Conservation (phyloP, 2,113 vertebrate genomes). For the Trematocara variabile region DNA sequence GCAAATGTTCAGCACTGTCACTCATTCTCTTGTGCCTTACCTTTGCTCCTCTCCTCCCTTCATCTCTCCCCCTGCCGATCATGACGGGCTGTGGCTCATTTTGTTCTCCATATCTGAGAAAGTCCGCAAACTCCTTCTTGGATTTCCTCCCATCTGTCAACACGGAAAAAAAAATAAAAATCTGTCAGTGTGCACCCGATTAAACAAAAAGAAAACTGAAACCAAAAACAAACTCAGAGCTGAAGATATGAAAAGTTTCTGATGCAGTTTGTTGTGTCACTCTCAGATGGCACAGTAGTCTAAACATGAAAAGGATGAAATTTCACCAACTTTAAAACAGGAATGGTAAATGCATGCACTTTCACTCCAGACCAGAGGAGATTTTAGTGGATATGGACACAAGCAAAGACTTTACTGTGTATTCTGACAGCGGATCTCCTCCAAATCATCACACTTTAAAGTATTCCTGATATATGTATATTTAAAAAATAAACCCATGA, state of each 20-base stretch:
- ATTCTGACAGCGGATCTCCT: background rate
- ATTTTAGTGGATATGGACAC: background rate
- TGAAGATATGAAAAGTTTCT: background rate
- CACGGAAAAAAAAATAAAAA: background rate
- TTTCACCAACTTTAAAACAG: background rate
- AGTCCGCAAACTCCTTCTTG: background rate
- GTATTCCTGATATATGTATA: background rate
- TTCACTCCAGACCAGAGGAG: background rate
- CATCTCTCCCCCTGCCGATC: background rate
- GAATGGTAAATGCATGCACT: background rate
- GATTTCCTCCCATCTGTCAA: background rate
- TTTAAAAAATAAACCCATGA: fast-evolving
- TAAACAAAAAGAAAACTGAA: background rate
- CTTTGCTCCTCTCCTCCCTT: background rate
- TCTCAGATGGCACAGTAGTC: background rate
- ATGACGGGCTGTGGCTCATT: background rate
- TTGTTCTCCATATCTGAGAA: constrained; percentile 4
- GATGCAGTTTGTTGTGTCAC: background rate
- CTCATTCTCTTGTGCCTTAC: background rate
- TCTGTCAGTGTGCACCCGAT: background rate
- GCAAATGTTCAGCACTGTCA: background rate
- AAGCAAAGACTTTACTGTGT: background rate
- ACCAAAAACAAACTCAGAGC: background rate
- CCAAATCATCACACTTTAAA: background rate
- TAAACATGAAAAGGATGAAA: background rate